Base-by-base conservation (phyloP, 2,888 invertebrate genomes). In the Gortyna flavago region DNA sequence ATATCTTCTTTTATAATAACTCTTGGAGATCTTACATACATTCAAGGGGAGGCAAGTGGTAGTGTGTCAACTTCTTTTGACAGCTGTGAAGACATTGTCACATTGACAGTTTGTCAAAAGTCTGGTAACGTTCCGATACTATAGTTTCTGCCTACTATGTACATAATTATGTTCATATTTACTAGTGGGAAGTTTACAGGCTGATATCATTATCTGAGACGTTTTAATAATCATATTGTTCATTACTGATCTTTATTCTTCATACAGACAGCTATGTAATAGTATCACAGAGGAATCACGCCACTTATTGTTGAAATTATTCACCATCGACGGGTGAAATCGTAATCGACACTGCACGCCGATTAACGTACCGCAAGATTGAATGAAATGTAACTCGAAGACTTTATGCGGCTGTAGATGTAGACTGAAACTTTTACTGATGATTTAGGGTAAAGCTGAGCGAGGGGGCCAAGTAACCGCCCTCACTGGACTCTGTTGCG, bases 271-370 rank as follows among this genome's bases (percentile, higher is more conserved):
- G 83, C 81, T 81, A 87, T 75, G 54, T 85, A 86, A 87, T 86
- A 80, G 81, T 81, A 83, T 77, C 65, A 57, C 41, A 74, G 38
- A 72, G 77, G 75, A 73, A 81, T 68, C 88, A 86, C 76, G 76
- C 81, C 62, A 81, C 13, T 57, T 83, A 75, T 48, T 78, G 79
- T 74, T 78, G 38, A 82, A 86, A 85, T 82, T 84, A 88, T 81
- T 85, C 80, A 83, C 72, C 62, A 75, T 83, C 67, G 73, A 67
- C 48, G 85, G 88, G 85, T 88, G 81, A 88, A 85, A 87, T 87
- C 77, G 71, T 75, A 79, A 85, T 72, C 80, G 78, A 80, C 81
- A 68, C 57, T 80, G 66, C 76, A 74, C 75, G 74, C 38, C 57
- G 77, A 81, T 82, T 79, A 81, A 78, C 57, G 67, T 79, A 76